Evolutionary conservation across 2,113 vertebrate genomes (phyloP).

Genomic region (Pituophis catenifer): DNA sequence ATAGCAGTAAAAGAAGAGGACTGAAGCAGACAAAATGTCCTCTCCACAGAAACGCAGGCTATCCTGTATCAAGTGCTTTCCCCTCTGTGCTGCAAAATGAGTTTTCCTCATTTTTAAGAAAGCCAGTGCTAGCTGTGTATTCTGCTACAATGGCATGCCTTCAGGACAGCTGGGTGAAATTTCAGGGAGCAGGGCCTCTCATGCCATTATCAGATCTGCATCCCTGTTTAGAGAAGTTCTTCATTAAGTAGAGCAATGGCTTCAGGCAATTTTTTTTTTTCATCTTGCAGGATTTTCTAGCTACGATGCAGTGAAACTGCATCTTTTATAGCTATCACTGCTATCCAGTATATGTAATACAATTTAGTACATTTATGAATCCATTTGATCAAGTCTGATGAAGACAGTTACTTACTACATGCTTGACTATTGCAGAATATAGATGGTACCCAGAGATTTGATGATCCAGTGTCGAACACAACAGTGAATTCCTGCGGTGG

Average conservation of each 20-base stretch:
- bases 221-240: background rate
- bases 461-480: constrained; percentile 68
- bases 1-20: background rate
- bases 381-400: background rate
- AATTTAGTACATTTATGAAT: too few species aligned
- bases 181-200: background rate
- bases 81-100: background rate
- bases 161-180: background rate
- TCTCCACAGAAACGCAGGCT: background rate
- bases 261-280: background rate
- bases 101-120: background rate
- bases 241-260: background rate
- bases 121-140: background rate
- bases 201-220: background rate
- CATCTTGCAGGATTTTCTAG: background rate
- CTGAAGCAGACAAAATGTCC: background rate
- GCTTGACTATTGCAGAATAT: constrained; percentile 60
- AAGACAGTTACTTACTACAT: constrained; percentile 59
- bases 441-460: constrained; percentile 72
- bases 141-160: background rate
- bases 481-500: constrained; percentile 67
- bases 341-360: background rate
- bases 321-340: background rate
- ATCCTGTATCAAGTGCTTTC: background rate
- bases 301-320: background rate